A percentile compares a stretch with the other conserved stretches of the same genome.
Evolutionary conservation across 2,113 vertebrate genomes (phyloP).

Genomic region (Melospiza melodia): DNA sequence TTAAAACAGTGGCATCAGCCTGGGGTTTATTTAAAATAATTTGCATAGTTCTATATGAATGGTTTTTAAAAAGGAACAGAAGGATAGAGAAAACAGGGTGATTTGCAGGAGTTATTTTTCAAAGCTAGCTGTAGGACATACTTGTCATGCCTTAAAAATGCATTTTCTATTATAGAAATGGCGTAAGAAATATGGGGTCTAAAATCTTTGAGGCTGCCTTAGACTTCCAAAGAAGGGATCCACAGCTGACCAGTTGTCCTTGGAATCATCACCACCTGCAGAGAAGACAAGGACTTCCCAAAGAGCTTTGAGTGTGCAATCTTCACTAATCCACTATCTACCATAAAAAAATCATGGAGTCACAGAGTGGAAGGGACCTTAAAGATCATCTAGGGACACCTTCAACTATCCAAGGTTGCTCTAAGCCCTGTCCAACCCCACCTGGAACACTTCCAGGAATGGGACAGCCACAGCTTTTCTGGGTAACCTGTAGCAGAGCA

Average conservation of each 20-base stretch:
- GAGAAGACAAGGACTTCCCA: neutral
- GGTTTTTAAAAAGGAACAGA: neutral
- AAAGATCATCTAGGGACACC: neutral
- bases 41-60: slow-evolving; percentile 24
- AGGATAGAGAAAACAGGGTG: neutral
- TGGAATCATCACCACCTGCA: neutral
- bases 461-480: neutral
- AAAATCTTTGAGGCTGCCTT: neutral
- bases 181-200: neutral
- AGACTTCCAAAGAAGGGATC: neutral
- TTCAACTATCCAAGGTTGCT: neutral
- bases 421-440: neutral
- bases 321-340: neutral
- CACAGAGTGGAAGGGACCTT: neutral
- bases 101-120: slow-evolving; percentile 51
- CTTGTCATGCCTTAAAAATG: neutral
- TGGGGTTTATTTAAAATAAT: slow-evolving; percentile 44
- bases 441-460: neutral
- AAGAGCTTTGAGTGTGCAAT: neutral
- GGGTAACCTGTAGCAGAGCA: too few species aligned
- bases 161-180: neutral
- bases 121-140: slow-evolving; percentile 28
- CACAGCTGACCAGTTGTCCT: neutral
- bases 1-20: slow-evolving; percentile 38
- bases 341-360: neutral